Percentiles rank a stretch among this genome's conserved stretches.
phyloP scores from a whole-genome alignment of 2,113 vertebrate species.

The Pavo muticus region DNA sequence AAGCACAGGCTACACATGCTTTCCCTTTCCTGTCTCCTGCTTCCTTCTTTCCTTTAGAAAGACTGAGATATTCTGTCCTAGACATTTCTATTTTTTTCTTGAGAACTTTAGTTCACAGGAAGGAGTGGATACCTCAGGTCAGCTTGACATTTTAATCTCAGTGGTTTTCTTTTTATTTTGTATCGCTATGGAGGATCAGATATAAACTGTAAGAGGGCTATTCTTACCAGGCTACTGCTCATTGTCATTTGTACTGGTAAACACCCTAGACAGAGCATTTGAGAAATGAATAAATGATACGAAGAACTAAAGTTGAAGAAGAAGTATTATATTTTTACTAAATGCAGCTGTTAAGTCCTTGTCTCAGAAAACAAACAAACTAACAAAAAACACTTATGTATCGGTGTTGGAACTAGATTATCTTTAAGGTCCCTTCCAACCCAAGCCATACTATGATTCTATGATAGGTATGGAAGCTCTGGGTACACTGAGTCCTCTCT shows the following conservation, averaged over 20 bases:
- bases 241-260: background rate
- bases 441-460: too few relatives aligned
- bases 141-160: conserved; percentile 14
- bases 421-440: background rate
- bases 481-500: background rate
- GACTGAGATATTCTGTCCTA: background rate
- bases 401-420: background rate
- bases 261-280: background rate
- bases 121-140: background rate
- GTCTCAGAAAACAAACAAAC: background rate
- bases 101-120: background rate
- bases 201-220: background rate
- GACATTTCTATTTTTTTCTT: background rate
- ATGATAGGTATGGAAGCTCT: background rate
- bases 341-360: background rate
- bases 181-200: background rate
- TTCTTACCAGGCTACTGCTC: background rate
- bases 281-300: background rate
- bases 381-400: background rate
- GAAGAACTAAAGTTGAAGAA: background rate
- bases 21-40: background rate
- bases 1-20: accelerated
- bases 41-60: background rate
- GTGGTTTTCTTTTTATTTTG: background rate
- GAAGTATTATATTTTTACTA: background rate